These are phyloP conservation scores for Laterallus jamaicensis DNA, from an alignment of 2,113 vertebrate genomes.

Conservation along the genomic window DNA sequence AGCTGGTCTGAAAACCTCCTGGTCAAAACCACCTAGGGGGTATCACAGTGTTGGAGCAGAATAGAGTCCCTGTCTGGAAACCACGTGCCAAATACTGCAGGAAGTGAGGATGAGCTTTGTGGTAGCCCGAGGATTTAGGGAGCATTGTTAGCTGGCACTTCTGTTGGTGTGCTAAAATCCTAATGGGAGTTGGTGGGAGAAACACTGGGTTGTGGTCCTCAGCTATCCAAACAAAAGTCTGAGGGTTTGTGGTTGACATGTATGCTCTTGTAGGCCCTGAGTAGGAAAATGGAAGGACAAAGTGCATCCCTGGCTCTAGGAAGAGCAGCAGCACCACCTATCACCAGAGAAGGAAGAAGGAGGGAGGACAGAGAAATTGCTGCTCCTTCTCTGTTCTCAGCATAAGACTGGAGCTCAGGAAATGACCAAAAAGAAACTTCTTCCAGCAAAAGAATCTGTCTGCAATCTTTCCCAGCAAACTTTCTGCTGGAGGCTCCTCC, in stretches of 20 bases:
- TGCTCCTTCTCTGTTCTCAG: neutral
- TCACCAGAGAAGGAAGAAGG: neutral
- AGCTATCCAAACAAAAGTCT: neutral
- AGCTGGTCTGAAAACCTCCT: neutral
- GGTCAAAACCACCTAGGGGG: neutral
- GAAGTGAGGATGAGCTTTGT: neutral
- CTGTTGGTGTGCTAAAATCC: neutral
- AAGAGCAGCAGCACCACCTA: conserved; percentile 59
- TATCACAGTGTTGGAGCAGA: rapidly evolving
- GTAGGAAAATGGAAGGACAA: neutral
- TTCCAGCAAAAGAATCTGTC: neutral
- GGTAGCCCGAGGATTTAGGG: neutral
- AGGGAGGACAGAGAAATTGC: neutral
- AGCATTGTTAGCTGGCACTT: neutral
- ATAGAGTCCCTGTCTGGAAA: neutral
- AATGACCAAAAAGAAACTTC: neutral
- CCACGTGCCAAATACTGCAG: neutral
- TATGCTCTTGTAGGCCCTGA: rapidly evolving
- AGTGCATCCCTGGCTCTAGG: neutral
- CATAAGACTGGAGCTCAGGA: neutral
- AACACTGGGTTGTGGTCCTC: neutral
- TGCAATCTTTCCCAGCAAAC: neutral
- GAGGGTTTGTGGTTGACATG: neutral
- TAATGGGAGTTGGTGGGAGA: neutral
- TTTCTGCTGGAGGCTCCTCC: neutral